Evolutionary conservation across 2,888 invertebrate species (phyloP), one percentile per base, ranked within the genome.

Genomic region (Diloba caeruleocephala): DNA sequence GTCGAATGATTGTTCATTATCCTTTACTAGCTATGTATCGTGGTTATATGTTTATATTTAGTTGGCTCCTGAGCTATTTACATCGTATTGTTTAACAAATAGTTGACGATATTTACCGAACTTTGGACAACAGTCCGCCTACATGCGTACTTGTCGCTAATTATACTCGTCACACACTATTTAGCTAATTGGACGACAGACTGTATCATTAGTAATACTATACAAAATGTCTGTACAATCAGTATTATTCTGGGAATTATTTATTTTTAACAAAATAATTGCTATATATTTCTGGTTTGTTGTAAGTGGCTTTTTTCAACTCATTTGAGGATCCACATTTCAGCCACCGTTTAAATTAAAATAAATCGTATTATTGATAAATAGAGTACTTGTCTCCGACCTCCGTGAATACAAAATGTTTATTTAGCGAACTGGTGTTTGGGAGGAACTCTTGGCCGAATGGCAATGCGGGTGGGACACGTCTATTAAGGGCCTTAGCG

Each of bases 151-250:
- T 50, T 45, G 34, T 50, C 17, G 38, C 62, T 70, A 70, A 71
- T 71, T 71, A 66, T 71, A 29, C 14, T 43, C 41, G 56, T 62
- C 74, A 65, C 56, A 38, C 62, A 70, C 55, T 33, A 68, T 73
- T 73, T 71, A 66, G 39, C 71, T 71, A 71, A 71, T 71, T 71
- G 46, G 71, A 57, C 56, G 74, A 54, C 71, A 70, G 50, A 9
- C 46, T 56, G 41, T 50, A 57, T 48, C 43, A 62, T 73, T 70
- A 57, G 49, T 41, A 53, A 49, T 50, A 54, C 26, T 28, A 41
- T 33, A 42, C 15, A 41, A 56, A 51, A 55, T 62, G 65, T 57
- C 45, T 73, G 28, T 1, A 68, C 56, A 46, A 59, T 58, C 42
- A 50, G 34, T 34, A 39, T 32, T 62, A 71, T 63, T 45, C 6